Conservation (phyloP, 2,888 invertebrate genomes). For the Caradrina clavipalpis region DNA sequence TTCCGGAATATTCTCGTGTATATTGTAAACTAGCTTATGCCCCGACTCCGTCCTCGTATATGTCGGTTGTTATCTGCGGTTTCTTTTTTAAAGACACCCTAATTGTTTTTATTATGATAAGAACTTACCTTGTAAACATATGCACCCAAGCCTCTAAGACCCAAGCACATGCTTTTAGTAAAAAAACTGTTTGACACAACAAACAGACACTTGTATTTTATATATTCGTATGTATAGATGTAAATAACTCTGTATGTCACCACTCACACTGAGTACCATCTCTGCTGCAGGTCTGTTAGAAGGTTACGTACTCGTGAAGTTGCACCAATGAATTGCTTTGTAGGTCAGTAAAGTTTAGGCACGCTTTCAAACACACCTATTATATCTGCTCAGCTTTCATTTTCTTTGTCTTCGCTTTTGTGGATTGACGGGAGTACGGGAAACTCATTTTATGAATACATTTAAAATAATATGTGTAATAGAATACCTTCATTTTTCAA, state of each 20-base stretch:
- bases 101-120: too few species aligned
- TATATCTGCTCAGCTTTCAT: constrained; percentile 69
- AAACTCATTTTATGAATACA: neutral
- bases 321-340: constrained; percentile 87
- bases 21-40: neutral
- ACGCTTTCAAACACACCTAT: constrained; percentile 75
- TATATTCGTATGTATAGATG: constrained; percentile 12
- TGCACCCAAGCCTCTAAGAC: too few species aligned
- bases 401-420: constrained; percentile 66
- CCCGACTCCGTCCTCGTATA: too few species aligned
- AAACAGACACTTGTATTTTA: too few species aligned
- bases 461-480: neutral
- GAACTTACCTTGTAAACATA: too few species aligned
- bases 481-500: neutral
- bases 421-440: constrained; percentile 39
- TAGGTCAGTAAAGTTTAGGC: constrained; percentile 88
- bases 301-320: constrained; percentile 87
- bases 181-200: too few species aligned
- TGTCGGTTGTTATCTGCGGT: too few species aligned
- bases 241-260: constrained; percentile 41
- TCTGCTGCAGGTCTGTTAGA: constrained; percentile 88
- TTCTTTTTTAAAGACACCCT: too few species aligned
- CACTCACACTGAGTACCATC: constrained; percentile 68
- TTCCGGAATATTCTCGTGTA: constrained; percentile 16
- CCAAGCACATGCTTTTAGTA: too few species aligned